phyloP scores from a whole-genome alignment of 2,797 vertebrate genomes.

The Peromyscus melanophrys region DNA sequence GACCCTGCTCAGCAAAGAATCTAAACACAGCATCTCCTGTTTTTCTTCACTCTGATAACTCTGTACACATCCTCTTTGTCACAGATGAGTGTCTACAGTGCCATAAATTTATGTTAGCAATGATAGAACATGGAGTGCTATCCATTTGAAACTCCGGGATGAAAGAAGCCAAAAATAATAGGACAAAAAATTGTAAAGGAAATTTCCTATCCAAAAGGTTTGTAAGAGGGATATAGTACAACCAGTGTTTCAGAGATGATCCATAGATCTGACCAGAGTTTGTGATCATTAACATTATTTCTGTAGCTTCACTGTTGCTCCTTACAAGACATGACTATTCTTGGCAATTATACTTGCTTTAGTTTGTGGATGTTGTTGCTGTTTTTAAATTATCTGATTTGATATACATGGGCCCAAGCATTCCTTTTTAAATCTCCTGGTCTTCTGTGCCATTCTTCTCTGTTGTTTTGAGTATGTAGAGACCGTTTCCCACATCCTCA shows the following conservation, averaged over 20 bases:
- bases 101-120: not conserved
- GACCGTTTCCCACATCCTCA: not conserved
- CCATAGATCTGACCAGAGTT: not conserved
- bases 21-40: constrained; percentile 10
- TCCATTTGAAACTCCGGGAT: not conserved
- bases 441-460: not conserved
- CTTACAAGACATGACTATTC: not conserved
- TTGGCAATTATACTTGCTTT: not conserved
- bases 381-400: not conserved
- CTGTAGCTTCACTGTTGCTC: not conserved
- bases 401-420: not conserved
- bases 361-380: not conserved
- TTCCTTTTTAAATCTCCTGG: not conserved
- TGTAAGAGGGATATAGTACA: not conserved
- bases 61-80: not conserved
- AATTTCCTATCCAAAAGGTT: not conserved
- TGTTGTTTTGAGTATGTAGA: not conserved
- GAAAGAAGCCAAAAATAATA: not conserved
- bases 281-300: not conserved
- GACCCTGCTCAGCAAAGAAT: constrained; percentile 22
- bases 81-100: not conserved
- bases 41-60: constrained; percentile 42
- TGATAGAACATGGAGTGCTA: not conserved
- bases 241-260: too few species aligned
- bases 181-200: not conserved